phyloP scores from a whole-genome alignment of 92 coral and sea anemone genomes.

The Zoanthus sansibaricus region DNA sequence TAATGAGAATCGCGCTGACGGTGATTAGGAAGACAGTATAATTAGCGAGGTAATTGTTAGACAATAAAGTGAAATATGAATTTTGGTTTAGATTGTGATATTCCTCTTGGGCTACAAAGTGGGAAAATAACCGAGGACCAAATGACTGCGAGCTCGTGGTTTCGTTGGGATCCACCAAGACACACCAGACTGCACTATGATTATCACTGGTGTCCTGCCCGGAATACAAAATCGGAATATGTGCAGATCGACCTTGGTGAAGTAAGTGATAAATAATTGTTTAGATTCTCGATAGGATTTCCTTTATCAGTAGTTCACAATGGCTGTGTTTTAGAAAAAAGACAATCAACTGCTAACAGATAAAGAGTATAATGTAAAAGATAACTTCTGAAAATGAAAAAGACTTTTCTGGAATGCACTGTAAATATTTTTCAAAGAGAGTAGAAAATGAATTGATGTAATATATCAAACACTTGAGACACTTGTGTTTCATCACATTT shows the following conservation, averaged over 20 bases:
- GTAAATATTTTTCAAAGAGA: too few relatives aligned
- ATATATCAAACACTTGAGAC: too few relatives aligned
- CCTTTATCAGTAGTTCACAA: too few relatives aligned
- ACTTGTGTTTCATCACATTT: neutral
- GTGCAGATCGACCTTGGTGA: constrained; percentile 75
- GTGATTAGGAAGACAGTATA: too few relatives aligned
- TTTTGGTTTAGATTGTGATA: constrained; percentile 19
- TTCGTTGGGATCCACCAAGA: constrained; percentile 18
- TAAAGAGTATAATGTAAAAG: too few relatives aligned
- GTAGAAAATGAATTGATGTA: neutral
- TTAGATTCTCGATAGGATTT: too few relatives aligned
- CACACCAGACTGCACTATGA: constrained; percentile 8
- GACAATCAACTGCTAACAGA: too few relatives aligned
- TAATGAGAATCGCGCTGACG: too few relatives aligned
- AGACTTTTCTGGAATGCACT: too few relatives aligned
- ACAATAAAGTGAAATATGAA: neutral
- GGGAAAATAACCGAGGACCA: neutral
- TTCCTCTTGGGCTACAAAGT: constrained; percentile 40
- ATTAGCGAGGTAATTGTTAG: neutral
- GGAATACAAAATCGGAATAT: constrained; percentile 38
- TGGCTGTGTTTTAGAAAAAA: too few relatives aligned
- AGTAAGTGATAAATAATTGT: constrained; percentile 30
- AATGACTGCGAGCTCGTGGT: constrained; percentile 19
- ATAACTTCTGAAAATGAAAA: too few relatives aligned
- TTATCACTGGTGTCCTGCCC: constrained; percentile 19